Conservation (phyloP, 1,140 invertebrate genomes). For the Potamilus streckersoni region DNA sequence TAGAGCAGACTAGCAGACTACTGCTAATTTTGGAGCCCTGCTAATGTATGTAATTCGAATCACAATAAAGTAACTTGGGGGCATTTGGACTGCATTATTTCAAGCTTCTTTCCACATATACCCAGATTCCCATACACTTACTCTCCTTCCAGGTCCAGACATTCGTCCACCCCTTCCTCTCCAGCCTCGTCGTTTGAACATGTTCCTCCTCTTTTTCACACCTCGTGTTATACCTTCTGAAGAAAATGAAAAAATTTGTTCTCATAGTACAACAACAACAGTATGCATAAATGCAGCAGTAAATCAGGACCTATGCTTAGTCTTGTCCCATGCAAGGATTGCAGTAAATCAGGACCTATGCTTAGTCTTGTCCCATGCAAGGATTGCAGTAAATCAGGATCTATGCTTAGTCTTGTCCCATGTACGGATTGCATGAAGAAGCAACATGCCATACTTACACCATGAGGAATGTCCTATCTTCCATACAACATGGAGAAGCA, state of each 20-base stretch:
- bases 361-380: not conserved
- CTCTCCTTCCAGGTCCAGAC: constrained; percentile 22
- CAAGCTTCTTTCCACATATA: too few species aligned
- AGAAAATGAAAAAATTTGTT: not conserved
- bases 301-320: not conserved
- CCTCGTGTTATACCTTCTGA: constrained; percentile 16
- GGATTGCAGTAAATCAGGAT: not conserved
- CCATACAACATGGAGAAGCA: too few species aligned
- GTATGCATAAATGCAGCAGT: too few species aligned
- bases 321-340: not conserved
- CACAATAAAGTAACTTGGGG: too few species aligned
- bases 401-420: not conserved
- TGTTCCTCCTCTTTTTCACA: constrained; percentile 26
- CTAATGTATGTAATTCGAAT: too few species aligned
- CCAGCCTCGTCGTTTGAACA: constrained; percentile 3
- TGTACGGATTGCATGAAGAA: too few species aligned
- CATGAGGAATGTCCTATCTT: too few species aligned
- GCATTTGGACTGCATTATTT: too few species aligned
- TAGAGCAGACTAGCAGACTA: too few species aligned
- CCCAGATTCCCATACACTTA: not conserved
- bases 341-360: not conserved
- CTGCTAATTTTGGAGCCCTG: too few species aligned
- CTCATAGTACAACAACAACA: too few species aligned
- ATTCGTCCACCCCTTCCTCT: constrained; percentile 5
- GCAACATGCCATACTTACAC: too few species aligned